These are phyloP conservation scores for Eidolon helvum DNA, from an alignment of 2,113 vertebrate genomes.

Conservation along the genomic window DNA sequence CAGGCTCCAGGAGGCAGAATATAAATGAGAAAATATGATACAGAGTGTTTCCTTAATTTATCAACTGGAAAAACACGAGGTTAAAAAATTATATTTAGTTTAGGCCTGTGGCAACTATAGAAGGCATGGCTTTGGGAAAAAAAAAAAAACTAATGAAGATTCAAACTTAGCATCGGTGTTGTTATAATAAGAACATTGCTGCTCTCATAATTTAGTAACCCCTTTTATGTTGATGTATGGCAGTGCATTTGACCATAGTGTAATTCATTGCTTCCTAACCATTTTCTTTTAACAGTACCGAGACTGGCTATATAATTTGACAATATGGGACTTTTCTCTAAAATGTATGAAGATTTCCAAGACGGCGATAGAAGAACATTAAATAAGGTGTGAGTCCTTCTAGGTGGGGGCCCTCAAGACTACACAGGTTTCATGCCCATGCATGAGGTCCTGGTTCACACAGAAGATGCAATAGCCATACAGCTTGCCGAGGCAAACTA, in stretches of 20 bases:
- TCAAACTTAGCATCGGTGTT: neutral
- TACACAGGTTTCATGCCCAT: rapidly evolving
- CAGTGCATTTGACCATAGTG: neutral
- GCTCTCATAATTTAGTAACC: neutral
- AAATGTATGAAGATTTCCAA: neutral
- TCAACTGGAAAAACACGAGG: slow-evolving; percentile 38
- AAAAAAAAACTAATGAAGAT: slow-evolving; percentile 24
- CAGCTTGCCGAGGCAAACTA: rapidly evolving
- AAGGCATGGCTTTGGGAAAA: neutral
- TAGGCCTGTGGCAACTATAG: neutral
- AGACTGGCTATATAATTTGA: neutral
- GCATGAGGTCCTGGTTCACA: neutral
- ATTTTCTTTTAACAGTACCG: neutral
- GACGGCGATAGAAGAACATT: neutral
- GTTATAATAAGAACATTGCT: neutral
- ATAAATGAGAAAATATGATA: slow-evolving; percentile 65
- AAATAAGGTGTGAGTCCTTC: rapidly evolving
- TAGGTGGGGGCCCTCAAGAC: neutral
- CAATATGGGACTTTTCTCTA: neutral
- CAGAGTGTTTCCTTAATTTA: slow-evolving; percentile 48
- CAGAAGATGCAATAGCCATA: neutral
- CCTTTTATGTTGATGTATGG: neutral
- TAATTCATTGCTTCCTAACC: neutral
- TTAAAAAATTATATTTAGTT: slow-evolving; percentile 29
- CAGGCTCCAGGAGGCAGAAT: slow-evolving; percentile 36